phyloP scores from a whole-genome alignment of 2,113 vertebrate species.

The Buteo buteo region DNA sequence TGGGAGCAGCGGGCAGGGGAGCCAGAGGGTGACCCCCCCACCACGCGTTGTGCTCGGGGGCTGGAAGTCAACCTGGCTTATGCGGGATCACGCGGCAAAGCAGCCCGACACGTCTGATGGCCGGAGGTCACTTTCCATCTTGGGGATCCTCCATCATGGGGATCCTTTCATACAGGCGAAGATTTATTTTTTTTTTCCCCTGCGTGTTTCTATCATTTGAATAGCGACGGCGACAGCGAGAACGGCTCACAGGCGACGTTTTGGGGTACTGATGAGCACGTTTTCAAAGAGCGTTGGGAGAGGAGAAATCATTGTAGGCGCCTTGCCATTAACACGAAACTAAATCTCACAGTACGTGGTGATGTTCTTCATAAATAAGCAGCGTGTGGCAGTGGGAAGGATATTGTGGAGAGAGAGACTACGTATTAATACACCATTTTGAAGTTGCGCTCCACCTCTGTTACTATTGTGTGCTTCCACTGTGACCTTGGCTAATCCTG shows the following conservation, averaged over 20 bases:
- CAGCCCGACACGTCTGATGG: rapidly evolving
- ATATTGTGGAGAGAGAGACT: background rate
- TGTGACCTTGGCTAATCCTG: background rate
- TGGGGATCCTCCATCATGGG: background rate
- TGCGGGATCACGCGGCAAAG: background rate
- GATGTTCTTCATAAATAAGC: background rate
- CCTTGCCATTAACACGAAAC: background rate
- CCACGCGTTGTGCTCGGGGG: background rate
- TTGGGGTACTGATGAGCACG: background rate
- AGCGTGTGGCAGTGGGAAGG: background rate
- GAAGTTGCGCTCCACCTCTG: background rate
- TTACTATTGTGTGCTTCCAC: background rate
- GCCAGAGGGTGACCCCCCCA: background rate
- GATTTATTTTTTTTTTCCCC: background rate
- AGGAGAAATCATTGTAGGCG: background rate
- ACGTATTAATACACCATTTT: background rate
- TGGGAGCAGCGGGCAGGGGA: background rate
- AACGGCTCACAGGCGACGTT: background rate
- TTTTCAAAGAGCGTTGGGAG: background rate
- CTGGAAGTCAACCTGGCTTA: slow-evolving; percentile 14
- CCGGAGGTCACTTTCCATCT: background rate
- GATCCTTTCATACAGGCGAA: background rate
- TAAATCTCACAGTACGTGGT: background rate
- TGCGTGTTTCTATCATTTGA: background rate
- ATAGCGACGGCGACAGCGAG: background rate